These are phyloP conservation scores for Drosophila equinoxialis DNA, from an alignment of 1,140 invertebrate species.

Conservation along the genomic window DNA sequence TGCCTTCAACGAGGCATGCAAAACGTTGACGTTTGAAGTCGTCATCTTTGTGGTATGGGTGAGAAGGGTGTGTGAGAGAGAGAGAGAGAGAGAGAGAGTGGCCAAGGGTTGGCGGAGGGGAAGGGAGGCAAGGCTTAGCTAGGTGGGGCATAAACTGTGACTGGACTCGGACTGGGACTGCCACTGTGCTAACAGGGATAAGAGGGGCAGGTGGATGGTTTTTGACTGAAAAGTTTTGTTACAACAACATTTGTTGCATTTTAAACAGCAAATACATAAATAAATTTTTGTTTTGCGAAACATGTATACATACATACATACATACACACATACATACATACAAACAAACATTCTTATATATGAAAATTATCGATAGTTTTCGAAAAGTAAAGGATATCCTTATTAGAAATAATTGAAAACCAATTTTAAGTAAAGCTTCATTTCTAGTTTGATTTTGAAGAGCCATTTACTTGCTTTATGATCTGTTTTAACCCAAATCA, in stretches of 20 bases:
- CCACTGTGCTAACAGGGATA: too few relatives aligned
- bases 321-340: not conserved
- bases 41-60: conserved; percentile 58
- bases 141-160: not conserved
- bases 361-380: conserved; percentile 10
- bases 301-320: not conserved
- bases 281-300: not conserved
- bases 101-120: not conserved
- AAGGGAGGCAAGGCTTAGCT: not conserved
- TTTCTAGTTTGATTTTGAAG: too few relatives aligned
- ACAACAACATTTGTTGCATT: conserved; percentile 54
- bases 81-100: not conserved
- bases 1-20: conserved; percentile 78
- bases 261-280: conserved; percentile 45
- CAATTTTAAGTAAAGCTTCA: too few relatives aligned
- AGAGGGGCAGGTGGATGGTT: not conserved
- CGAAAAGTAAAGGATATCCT: too few relatives aligned
- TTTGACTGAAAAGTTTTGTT: conserved; percentile 62
- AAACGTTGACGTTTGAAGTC: conserved; percentile 80
- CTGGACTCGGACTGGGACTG: not conserved
- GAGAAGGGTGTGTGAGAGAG: not conserved
- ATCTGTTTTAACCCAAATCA: too few relatives aligned
- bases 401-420: too few relatives aligned
- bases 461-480: too few relatives aligned
- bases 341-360: too few relatives aligned